phyloP scores from a whole-genome alignment of 1,140 invertebrate genomes.

The Riptortus pedestris region DNA sequence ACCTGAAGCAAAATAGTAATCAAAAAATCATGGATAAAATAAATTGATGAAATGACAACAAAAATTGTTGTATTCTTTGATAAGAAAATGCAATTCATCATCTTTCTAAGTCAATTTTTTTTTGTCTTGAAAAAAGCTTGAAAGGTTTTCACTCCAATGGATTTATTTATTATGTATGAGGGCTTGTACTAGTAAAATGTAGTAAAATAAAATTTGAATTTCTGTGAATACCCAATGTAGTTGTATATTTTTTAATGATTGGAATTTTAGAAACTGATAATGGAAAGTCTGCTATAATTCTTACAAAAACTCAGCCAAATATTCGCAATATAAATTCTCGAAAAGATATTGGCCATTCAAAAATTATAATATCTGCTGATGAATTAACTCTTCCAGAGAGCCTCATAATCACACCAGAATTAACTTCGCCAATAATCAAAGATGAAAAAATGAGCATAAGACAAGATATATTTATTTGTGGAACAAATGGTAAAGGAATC shows the following conservation, averaged over 20 bases:
- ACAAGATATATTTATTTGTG: neutral
- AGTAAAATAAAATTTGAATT: neutral
- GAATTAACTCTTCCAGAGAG: too few relatives aligned
- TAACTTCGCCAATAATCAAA: neutral
- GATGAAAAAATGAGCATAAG: neutral
- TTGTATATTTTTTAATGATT: neutral
- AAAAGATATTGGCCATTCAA: neutral
- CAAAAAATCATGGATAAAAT: too few relatives aligned
- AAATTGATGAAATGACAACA: too few relatives aligned
- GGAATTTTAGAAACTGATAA: neutral
- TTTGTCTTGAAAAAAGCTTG: neutral
- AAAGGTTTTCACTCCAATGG: neutral
- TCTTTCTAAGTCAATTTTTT: neutral
- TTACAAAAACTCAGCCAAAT: neutral
- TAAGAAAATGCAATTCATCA: neutral
- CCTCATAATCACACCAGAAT: too few relatives aligned
- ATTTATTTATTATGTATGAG: neutral
- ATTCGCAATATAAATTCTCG: neutral
- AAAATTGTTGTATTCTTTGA: too few relatives aligned
- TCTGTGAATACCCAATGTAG: neutral
- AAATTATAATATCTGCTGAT: neutral
- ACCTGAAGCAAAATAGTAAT: too few relatives aligned
- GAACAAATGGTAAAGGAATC: neutral
- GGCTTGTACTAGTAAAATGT: too few relatives aligned
- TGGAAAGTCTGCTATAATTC: neutral